A percentile compares a stretch with the other conserved stretches of the same genome.
These are phyloP conservation scores for Aleiodes sp. DNA, from an alignment of 1,140 invertebrate species.

Conservation along the genomic window DNA sequence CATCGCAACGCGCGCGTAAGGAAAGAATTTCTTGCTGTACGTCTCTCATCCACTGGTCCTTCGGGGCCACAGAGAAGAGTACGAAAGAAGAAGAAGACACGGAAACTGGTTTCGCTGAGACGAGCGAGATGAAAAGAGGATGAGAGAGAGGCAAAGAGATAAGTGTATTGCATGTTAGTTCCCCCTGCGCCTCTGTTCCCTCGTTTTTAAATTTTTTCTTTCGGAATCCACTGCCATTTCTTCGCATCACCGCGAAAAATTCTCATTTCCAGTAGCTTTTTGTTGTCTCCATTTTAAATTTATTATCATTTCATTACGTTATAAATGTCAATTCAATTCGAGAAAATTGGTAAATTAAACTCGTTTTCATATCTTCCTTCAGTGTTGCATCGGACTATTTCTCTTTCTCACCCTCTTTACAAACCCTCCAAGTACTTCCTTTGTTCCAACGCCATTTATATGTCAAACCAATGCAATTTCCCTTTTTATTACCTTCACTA, in stretches of 20 bases:
- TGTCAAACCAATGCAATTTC: background rate
- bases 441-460: background rate
- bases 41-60: slow-evolving; percentile 36
- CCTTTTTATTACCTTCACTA: background rate
- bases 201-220: slow-evolving; percentile 9
- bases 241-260: slow-evolving; percentile 14
- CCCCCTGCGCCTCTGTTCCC: background rate
- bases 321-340: background rate
- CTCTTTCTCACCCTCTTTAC: too few species aligned
- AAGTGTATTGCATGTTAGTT: slow-evolving; percentile 8
- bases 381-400: too few species aligned
- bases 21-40: slow-evolving; percentile 42
- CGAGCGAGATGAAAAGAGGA: too few species aligned
- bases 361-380: too few species aligned
- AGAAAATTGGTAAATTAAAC: background rate
- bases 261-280: slow-evolving; percentile 28
- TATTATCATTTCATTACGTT: background rate
- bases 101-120: slow-evolving; percentile 29
- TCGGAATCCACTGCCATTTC: background rate
- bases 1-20: slow-evolving; percentile 45
- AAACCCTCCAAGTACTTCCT: too few species aligned
- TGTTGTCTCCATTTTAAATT: background rate
- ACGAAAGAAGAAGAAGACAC: slow-evolving; percentile 12
- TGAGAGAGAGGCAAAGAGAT: background rate
- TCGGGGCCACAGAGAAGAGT: slow-evolving; percentile 35